Percentiles rank a stretch among this genome's conserved stretches.
These are phyloP conservation scores for Paratrypauchen microcephalus DNA, from an alignment of 2,797 vertebrate species.

Conservation along the genomic window DNA sequence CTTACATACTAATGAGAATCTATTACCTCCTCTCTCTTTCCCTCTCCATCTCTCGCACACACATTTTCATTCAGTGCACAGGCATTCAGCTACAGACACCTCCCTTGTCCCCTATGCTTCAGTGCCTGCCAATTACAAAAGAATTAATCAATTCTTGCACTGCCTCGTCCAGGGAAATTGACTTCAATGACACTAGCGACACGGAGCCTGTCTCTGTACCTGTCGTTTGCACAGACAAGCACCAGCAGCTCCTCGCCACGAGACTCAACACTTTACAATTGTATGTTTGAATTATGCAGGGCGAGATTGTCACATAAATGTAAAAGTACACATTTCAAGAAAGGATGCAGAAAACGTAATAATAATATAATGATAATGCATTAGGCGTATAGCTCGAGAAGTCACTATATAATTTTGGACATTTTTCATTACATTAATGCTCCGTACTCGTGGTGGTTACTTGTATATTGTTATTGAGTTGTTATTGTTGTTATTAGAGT, in stretches of 20 bases:
- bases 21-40: slow-evolving; percentile 58
- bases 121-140: slow-evolving; percentile 77
- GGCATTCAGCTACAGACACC: slow-evolving; percentile 65
- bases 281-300: slow-evolving; percentile 10
- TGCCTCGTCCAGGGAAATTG: slow-evolving; percentile 66
- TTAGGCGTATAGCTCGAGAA: no score
- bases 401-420: no score
- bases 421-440: no score
- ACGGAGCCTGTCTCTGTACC: slow-evolving; percentile 60
- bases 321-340: neutral
- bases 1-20: slow-evolving; percentile 74
- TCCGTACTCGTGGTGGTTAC: no score
- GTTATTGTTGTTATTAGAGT: no score
- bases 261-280: slow-evolving; percentile 12
- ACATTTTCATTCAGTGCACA: slow-evolving; percentile 67
- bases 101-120: slow-evolving; percentile 69
- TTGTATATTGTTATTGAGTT: no score
- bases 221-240: slow-evolving; percentile 51
- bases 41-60: slow-evolving; percentile 31
- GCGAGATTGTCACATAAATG: neutral
- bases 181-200: slow-evolving; percentile 71
- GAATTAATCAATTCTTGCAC: slow-evolving; percentile 75
- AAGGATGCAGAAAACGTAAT: neutral
- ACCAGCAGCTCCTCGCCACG: slow-evolving; percentile 21
- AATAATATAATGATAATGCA: neutral